Evolutionary conservation across 2,888 invertebrate genomes (phyloP), one percentile per base, ranked within the genome.

Genomic region (Conops quadrifasciatus): DNA sequence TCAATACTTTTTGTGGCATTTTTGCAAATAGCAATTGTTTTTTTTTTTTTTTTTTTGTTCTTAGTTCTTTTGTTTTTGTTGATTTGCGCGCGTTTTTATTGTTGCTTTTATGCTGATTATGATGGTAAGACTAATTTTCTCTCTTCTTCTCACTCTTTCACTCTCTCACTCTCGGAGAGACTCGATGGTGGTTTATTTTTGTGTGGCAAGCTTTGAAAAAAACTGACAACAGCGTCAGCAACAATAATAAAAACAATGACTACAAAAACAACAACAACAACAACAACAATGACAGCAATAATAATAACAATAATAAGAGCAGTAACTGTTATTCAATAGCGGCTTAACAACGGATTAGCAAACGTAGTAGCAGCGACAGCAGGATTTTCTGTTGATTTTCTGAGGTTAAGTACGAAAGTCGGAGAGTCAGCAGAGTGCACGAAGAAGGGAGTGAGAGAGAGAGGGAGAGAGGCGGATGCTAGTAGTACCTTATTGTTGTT

Each of bases 341-440:
- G 51, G 68, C 68, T 68, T 62, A 68, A 45, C 68, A 51, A 36
- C 49, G 60, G 68, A 68, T 68, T 68, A 68, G 68, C 68, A 51
- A 24, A 11, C 26, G 51, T 36, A 51, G 62, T 59, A 60, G 28
- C 56, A 49, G 30, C 45, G 24, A n/a, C 43, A 43, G 66, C 51
- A 36, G 16, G 13, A 68, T 24, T 51, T 51, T 60, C 62, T 36
- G 62, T 47, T 36, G 68, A 68, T 60, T 68, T 36, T 36, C 36
- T 62, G 68, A 51, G 68, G 68, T 68, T 68, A 68, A 68, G 62
- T 68, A 43, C 68, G 24, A 19, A 16, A 24, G 60, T n/a, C 2
- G 19, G 28, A 56, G 45, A 13, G 30, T 36, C 43, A 21, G 43
- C 62, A 62, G 45, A 36, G n/a, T 62, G 49, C 11, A 11, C 49